These are phyloP conservation scores for Hemaris fuciformis DNA, from an alignment of 2,888 invertebrate genomes.

Conservation along the genomic window DNA sequence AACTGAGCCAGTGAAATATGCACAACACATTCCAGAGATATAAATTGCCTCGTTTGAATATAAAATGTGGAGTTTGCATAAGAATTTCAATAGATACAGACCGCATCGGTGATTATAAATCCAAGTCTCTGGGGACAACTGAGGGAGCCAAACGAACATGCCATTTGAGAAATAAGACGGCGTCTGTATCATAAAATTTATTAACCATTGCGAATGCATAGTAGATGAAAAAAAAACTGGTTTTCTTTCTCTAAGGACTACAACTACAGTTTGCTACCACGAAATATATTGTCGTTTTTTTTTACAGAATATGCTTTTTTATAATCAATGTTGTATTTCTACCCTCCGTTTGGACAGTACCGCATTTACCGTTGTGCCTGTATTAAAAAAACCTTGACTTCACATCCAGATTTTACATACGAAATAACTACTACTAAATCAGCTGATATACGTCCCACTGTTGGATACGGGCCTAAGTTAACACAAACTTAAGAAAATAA, in stretches of 20 bases:
- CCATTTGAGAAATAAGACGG: background rate
- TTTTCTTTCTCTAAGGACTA: background rate
- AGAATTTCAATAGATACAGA: background rate
- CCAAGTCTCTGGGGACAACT: background rate
- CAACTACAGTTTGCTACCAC: background rate
- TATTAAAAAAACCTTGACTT: too few relatives aligned
- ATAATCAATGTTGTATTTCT: too few relatives aligned
- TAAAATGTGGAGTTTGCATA: background rate
- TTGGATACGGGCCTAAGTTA: too few relatives aligned
- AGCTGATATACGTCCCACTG: too few relatives aligned
- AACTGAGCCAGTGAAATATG: background rate
- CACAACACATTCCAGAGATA: background rate
- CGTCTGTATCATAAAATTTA: conserved; percentile 7
- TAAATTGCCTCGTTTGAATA: background rate
- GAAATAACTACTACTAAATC: too few relatives aligned
- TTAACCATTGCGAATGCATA: conserved; percentile 4
- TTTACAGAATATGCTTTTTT: background rate
- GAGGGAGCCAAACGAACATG: background rate
- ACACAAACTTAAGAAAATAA: too few relatives aligned
- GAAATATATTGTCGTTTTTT: background rate
- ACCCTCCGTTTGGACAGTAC: too few relatives aligned
- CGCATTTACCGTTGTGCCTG: too few relatives aligned
- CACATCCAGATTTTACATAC: too few relatives aligned
- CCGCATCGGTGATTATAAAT: background rate
- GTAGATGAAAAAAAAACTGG: conserved; percentile 2